These are phyloP conservation scores for Chelon labrosus DNA, from an alignment of 2,797 vertebrate genomes.

Conservation along the genomic window DNA sequence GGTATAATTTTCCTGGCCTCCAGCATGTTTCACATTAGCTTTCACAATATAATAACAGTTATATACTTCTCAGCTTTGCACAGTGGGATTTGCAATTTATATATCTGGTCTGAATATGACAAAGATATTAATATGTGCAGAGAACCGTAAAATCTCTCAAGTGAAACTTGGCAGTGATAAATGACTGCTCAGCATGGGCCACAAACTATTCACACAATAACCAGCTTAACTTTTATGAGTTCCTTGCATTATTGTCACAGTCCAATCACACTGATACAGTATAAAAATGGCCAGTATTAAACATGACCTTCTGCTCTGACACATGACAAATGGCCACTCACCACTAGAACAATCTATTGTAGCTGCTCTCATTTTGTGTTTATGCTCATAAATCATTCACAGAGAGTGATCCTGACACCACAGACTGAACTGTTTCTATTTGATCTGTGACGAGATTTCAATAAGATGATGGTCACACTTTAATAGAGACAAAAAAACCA, in stretches of 20 bases:
- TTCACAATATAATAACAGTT: too few species aligned
- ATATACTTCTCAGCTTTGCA: not conserved
- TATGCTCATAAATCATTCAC: constrained; percentile 63
- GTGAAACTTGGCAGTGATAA: not conserved
- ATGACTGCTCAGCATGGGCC: not conserved
- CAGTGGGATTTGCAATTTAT: not conserved
- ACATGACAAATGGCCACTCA: constrained; percentile 1
- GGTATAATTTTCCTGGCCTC: too few species aligned
- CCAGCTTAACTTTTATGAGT: constrained; percentile 4
- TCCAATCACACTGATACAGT: not conserved
- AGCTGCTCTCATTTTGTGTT: constrained; percentile 33
- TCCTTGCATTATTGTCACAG: not conserved
- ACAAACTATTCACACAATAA: not conserved
- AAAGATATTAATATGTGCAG: not conserved
- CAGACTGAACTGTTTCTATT: constrained; percentile 23
- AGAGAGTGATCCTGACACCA: constrained; percentile 34
- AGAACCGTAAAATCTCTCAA: not conserved
- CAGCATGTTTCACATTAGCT: too few species aligned
- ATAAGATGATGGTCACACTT: constrained; percentile 5
- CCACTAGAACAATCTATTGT: constrained; percentile 8
- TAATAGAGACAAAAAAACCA: constrained; percentile 7
- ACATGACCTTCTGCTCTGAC: not conserved
- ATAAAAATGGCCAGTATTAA: not conserved
- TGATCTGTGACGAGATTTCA: constrained; percentile 24
- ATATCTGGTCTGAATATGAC: not conserved